Base-by-base conservation (phyloP, 2,113 vertebrate genomes). In the Gobiocypris rarus region DNA sequence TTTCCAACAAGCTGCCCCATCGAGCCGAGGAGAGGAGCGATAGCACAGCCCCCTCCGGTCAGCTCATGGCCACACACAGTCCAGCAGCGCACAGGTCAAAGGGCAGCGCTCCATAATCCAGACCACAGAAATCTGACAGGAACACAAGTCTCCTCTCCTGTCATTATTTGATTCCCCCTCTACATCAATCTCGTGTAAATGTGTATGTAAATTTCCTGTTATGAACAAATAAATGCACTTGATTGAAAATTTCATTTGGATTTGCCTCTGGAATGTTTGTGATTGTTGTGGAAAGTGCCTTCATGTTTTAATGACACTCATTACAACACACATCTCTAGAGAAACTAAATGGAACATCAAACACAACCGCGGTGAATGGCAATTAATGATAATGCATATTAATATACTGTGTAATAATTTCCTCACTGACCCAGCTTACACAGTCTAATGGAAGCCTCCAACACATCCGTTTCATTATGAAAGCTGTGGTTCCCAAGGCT, bases 151-250 rank as follows among this genome's bases (percentile, higher is more conserved):
- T 38, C 61, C 59, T 48, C n/a, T 13, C 41, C 41, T n/a, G 17
- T 5, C 45, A 10, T 54, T 19, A 24, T 77, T 26, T 13, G 4
- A 26, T n/a, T 65, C 41, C 31, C 75, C 84, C 59, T 76, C 34
- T 82, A 85, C 75, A 86, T 77, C 86, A 58, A 78, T 38, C 73
- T 81, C 85, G 69, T 92, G 77, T 90, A 76, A 77, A 86, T 77
- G 58, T 83, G 86, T 67, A 83, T 93, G 91, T 93, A 90, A 84
- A 92, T 89, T 91, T 88, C 84, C 83, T 81, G 56, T 89, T 63
- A 77, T 56, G 86, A 88, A 70, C 69, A 48, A 93, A 92, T 92
- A 92, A 92, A 92, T 89, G 89, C 89, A 92, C 88, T 91, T 90
- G 74, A 85, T 89, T 91, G 83, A 52, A 89, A 8, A 89, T 90